Evolutionary conservation across 1,140 invertebrate species (phyloP).

Genomic region (Drosophila tristis): DNA sequence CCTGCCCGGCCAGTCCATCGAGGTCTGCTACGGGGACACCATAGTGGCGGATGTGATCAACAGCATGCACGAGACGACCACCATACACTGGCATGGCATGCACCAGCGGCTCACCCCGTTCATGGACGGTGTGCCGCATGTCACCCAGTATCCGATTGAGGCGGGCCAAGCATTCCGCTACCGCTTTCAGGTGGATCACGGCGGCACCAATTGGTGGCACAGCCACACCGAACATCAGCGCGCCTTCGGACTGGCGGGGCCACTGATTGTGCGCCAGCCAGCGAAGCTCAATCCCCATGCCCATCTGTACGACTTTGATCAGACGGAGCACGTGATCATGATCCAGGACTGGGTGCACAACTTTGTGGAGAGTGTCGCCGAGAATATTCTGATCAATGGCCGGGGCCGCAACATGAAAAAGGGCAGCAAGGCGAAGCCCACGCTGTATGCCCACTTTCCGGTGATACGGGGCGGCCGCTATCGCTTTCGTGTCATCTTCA

Average conservation of each 20-base stretch:
- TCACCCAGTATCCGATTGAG: constrained; percentile 89
- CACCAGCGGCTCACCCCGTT: constrained; percentile 85
- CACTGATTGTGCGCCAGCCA: constrained; percentile 83
- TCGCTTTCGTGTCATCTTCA: constrained; percentile 86
- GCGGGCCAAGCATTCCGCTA: constrained; percentile 86
- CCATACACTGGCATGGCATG: constrained; percentile 86
- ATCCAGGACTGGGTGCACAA: constrained; percentile 83
- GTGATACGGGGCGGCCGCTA: constrained; percentile 85
- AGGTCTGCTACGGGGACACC: constrained; percentile 86
- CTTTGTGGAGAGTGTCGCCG: constrained; percentile 81
- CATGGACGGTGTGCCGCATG: constrained; percentile 89
- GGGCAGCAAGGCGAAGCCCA: constrained; percentile 51
- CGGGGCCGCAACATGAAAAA: constrained; percentile 81
- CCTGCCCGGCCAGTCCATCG: constrained; percentile 86
- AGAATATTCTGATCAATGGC: constrained; percentile 86
- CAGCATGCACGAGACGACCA: constrained; percentile 84
- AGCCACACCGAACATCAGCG: constrained; percentile 84
- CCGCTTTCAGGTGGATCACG: constrained; percentile 84
- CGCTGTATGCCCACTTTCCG: constrained; percentile 62
- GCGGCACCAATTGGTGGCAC: constrained; percentile 84
- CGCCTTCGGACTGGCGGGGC: constrained; percentile 84
- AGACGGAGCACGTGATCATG: constrained; percentile 79
- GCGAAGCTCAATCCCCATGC: constrained; percentile 64
- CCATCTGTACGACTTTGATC: constrained; percentile 81
- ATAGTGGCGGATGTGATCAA: constrained; percentile 87